Percentiles rank a stretch among this genome's conserved stretches.
phyloP scores from a whole-genome alignment of 2,797 vertebrate species.

The Iguana delicatissima region DNA sequence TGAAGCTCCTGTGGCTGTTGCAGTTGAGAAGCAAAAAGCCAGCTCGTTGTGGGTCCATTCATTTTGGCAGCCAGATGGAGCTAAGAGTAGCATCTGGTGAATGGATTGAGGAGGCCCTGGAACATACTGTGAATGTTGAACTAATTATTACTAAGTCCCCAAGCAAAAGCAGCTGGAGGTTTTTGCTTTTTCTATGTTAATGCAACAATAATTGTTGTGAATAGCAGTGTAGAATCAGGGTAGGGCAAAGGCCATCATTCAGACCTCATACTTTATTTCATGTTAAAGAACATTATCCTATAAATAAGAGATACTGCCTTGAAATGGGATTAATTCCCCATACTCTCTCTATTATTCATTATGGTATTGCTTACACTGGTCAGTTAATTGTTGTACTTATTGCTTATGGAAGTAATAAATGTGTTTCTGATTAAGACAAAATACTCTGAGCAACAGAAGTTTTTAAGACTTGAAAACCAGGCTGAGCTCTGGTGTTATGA shows the following conservation, averaged over 20 bases:
- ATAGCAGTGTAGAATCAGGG: conserved; percentile 4
- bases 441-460: neutral
- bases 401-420: neutral
- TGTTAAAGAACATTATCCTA: neutral
- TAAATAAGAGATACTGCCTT: neutral
- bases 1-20: conserved; percentile 21
- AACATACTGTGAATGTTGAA: conserved; percentile 64
- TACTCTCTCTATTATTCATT: neutral
- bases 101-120: conserved; percentile 48
- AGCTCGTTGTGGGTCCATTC: conserved; percentile 65
- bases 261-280: neutral
- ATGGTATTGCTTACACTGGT: neutral
- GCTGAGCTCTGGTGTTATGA: neutral
- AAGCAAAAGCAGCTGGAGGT: conserved; percentile 60
- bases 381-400: too few species aligned
- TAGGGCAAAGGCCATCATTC: neutral
- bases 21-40: conserved; percentile 56
- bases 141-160: conserved; percentile 66
- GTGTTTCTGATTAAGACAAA: neutral
- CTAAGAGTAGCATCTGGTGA: conserved; percentile 67
- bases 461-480: neutral
- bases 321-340: neutral
- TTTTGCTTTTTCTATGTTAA: conserved; percentile 27
- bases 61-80: conserved; percentile 61
- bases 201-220: neutral